Evolutionary conservation across 2,797 vertebrate species (phyloP).

Genomic region (Sternotherus odoratus): DNA sequence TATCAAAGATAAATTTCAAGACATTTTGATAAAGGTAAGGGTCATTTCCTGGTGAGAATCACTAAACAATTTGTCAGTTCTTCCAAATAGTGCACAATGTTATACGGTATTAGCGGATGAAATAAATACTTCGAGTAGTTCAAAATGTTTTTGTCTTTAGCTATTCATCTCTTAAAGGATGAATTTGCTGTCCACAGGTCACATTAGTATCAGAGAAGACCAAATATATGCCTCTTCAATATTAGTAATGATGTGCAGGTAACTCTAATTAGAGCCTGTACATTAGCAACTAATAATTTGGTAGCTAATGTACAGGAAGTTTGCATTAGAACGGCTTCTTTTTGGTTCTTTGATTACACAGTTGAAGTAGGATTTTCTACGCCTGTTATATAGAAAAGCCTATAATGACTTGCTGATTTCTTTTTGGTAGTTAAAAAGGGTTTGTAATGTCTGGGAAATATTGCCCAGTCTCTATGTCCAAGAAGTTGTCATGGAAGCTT

Average conservation of each 20-base stretch:
- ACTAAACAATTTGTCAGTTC: neutral
- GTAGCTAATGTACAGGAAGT: constrained; percentile 37
- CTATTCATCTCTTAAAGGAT: constrained; percentile 26
- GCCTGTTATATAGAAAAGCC: constrained; percentile 68
- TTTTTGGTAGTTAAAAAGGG: constrained; percentile 69
- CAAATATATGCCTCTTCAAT: constrained; percentile 6
- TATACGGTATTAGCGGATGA: neutral
- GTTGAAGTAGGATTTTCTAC: constrained; percentile 65
- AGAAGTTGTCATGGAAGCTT: constrained; percentile 71
- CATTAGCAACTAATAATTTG: constrained; percentile 46
- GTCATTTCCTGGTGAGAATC: accelerated
- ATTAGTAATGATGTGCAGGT: constrained; percentile 56
- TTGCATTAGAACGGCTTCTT: constrained; percentile 49
- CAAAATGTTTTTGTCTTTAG: neutral
- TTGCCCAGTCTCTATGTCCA: constrained; percentile 69
- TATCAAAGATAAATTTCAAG: neutral
- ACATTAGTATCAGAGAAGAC: neutral
- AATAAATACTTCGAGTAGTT: neutral
- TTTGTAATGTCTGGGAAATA: constrained; percentile 64
- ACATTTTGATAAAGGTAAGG: neutral
- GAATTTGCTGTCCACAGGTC: neutral
- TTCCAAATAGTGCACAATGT: neutral
- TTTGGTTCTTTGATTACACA: constrained; percentile 50
- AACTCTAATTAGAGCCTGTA: constrained; percentile 50
- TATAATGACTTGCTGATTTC: constrained; percentile 78